These are phyloP conservation scores for Gasterosteus aculeatus DNA, from an alignment of 2,113 vertebrate genomes.

Conservation along the genomic window DNA sequence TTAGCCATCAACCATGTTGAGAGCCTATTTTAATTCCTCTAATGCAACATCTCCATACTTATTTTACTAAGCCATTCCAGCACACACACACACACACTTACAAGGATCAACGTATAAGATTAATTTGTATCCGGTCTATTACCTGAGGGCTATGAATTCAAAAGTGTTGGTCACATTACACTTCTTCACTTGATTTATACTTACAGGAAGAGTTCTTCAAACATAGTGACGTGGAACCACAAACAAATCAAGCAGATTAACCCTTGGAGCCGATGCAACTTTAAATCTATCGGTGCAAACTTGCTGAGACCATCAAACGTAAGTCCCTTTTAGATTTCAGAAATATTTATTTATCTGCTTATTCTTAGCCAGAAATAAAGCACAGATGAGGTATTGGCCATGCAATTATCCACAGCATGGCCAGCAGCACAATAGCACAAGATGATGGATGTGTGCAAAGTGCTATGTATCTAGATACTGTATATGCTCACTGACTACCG, in stretches of 20 bases:
- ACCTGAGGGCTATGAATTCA: slow-evolving; percentile 54
- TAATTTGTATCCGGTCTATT: slow-evolving; percentile 55
- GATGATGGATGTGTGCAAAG: slow-evolving; percentile 67
- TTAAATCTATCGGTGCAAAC: slow-evolving; percentile 31
- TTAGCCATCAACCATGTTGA: neutral
- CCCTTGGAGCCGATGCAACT: slow-evolving; percentile 32
- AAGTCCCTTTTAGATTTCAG: slow-evolving; percentile 46
- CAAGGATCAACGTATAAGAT: neutral
- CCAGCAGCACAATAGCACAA: slow-evolving; percentile 72
- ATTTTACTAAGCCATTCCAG: neutral
- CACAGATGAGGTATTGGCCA: slow-evolving; percentile 68
- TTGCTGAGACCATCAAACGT: slow-evolving; percentile 34
- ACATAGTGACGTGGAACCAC: slow-evolving; percentile 40
- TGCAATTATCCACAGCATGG: slow-evolving; percentile 56
- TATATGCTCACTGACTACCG: slow-evolving; percentile 49
- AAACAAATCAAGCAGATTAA: slow-evolving; percentile 55
- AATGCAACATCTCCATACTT: neutral
- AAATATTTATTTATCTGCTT: slow-evolving; percentile 65
- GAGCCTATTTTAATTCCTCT: neutral
- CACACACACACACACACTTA: slow-evolving; percentile 5
- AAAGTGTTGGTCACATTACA: slow-evolving; percentile 48
- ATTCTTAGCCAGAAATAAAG: slow-evolving; percentile 71
- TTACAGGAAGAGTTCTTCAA: slow-evolving; percentile 31
- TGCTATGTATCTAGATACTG: slow-evolving; percentile 50
- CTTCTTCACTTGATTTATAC: slow-evolving; percentile 29